These are phyloP conservation scores for Lophotis ruficrista DNA, from an alignment of 2,113 vertebrate species.

Conservation along the genomic window DNA sequence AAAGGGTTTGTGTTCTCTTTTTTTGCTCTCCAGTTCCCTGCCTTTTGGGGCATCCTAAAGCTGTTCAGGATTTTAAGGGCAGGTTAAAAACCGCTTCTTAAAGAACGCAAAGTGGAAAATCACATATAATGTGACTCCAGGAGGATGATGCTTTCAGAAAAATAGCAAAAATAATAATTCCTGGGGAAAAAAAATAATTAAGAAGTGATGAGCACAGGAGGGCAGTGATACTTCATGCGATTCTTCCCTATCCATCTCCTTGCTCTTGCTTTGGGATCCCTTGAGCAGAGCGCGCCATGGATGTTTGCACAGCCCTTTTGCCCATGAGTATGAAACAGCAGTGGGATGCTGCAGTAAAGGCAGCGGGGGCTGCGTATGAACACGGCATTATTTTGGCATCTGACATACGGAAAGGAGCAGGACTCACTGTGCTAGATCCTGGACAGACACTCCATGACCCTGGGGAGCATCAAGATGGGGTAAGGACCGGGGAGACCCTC, in stretches of 20 bases:
- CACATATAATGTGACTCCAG: background rate
- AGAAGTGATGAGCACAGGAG: background rate
- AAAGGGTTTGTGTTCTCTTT: slow-evolving; percentile 39
- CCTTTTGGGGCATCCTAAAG: background rate
- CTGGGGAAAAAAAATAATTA: background rate
- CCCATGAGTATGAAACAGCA: background rate
- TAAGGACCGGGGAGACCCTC: accelerated
- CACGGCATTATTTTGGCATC: background rate
- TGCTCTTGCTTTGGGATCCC: background rate
- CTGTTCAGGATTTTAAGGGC: background rate
- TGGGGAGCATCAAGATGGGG: accelerated
- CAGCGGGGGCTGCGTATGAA: background rate
- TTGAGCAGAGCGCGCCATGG: background rate
- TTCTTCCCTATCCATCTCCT: background rate
- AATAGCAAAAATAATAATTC: background rate
- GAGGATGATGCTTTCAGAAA: background rate
- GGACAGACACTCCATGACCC: background rate
- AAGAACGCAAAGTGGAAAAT: background rate
- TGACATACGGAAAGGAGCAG: background rate
- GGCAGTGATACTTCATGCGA: background rate
- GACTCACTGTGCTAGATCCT: background rate
- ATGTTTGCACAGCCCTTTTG: background rate
- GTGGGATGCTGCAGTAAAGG: background rate
- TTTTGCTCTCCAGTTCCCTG: background rate
- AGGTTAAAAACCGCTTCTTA: background rate